Evolutionary conservation across 2,888 invertebrate species (phyloP).

Genomic region (Philaethria dido): DNA sequence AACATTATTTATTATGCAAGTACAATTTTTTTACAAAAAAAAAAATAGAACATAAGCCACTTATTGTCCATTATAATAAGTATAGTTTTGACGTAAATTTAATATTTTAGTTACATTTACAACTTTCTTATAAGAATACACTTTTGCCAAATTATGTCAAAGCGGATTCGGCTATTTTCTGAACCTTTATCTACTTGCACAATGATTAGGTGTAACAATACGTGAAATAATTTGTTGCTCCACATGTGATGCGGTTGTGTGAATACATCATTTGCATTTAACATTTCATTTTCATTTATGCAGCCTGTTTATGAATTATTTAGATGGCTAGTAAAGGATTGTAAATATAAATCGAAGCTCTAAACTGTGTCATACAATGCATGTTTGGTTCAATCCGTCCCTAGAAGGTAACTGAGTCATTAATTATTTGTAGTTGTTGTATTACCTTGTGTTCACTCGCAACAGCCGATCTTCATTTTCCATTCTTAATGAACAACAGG

Average conservation of each 20-base stretch:
- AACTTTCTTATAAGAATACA: conserved; percentile 31
- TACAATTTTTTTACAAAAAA: conserved; percentile 34
- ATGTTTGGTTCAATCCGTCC: conserved; percentile 74
- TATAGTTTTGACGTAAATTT: conserved; percentile 41
- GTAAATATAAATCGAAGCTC: conserved; percentile 49
- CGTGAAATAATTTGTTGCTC: conserved; percentile 25
- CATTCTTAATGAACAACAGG: not conserved
- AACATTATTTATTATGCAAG: conserved; percentile 28
- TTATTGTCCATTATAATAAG: conserved; percentile 46
- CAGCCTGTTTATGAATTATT: conserved; percentile 16
- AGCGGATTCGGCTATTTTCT: conserved; percentile 43
- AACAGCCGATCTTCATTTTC: conserved; percentile 21
- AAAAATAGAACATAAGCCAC: conserved; percentile 26
- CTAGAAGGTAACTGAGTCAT: conserved; percentile 55
- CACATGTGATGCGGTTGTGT: conserved; percentile 58
- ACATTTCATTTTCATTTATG: conserved; percentile 43
- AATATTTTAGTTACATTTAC: conserved; percentile 47
- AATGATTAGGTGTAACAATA: conserved; percentile 20
- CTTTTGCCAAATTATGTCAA: conserved; percentile 32
- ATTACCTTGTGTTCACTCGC: conserved; percentile 1
- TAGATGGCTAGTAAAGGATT: conserved; percentile 47
- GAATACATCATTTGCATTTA: conserved; percentile 66
- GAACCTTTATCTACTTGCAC: conserved; percentile 41
- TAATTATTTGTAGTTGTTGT: conserved; percentile 26
- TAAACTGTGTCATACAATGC: conserved; percentile 47